A percentile compares a stretch with the other conserved stretches of the same genome.
phyloP scores from a whole-genome alignment of 2,113 vertebrate genomes.

The Myotis brandtii region DNA sequence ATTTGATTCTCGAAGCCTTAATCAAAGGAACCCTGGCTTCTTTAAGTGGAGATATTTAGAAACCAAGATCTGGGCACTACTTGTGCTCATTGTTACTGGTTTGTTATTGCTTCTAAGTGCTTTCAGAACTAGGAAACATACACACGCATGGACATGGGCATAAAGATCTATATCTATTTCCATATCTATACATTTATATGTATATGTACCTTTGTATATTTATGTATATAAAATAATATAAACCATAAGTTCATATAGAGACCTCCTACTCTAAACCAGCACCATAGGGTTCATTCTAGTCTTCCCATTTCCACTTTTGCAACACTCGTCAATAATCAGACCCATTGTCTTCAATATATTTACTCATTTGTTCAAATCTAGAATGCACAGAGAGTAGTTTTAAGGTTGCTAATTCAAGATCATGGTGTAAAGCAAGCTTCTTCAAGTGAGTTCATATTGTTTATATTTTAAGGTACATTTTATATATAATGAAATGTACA shows the following conservation, averaged over 20 bases:
- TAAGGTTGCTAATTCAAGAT: background rate
- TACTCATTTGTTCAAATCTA: background rate
- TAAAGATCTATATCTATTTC: background rate
- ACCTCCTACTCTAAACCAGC: background rate
- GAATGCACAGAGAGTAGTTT: background rate
- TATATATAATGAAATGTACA: background rate
- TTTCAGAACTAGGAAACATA: background rate
- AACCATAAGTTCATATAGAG: background rate
- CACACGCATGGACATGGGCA: background rate
- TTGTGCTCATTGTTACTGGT: background rate
- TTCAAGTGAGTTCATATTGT: background rate
- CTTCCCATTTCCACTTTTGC: background rate
- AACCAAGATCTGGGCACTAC: background rate
- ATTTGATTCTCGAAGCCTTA: background rate
- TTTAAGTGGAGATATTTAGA: background rate
- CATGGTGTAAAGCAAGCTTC: background rate
- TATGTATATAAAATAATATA: background rate
- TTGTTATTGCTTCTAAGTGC: background rate
- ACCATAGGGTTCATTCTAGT: background rate
- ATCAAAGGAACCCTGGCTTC: background rate
- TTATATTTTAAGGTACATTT: slow-evolving; percentile 6
- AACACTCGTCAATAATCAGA: background rate
- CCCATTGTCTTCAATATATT: background rate
- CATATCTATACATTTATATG: background rate
- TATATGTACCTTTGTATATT: background rate